A percentile compares a stretch with the other conserved stretches of the same genome.
These are phyloP conservation scores for Ctena decussata DNA, from an alignment of 2,888 invertebrate genomes.

Conservation along the genomic window DNA sequence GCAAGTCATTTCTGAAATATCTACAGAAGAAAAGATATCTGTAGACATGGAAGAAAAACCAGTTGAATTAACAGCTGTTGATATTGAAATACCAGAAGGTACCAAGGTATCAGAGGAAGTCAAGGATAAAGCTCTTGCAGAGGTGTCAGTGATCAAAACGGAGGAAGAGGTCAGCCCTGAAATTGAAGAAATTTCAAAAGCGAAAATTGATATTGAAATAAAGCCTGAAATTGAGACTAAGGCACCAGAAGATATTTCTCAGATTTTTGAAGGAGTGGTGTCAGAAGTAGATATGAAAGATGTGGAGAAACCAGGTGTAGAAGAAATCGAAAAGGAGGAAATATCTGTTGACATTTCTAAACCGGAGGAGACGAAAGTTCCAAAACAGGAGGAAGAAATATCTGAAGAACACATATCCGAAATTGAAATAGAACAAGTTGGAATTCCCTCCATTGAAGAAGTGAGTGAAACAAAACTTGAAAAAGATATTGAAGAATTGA, in stretches of 20 bases:
- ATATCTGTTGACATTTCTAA: conserved; percentile 23
- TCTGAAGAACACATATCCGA: conserved; percentile 13
- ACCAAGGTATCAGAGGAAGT: neutral
- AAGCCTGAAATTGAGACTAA: conserved; percentile 9
- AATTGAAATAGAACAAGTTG: neutral
- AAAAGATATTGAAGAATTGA: neutral
- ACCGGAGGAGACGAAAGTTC: conserved; percentile 9
- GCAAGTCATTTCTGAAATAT: conserved; percentile 18
- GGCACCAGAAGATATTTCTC: conserved; percentile 1
- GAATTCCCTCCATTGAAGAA: neutral
- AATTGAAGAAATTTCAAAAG: conserved; percentile 33
- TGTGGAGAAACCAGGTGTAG: conserved; percentile 2
- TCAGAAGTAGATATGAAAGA: conserved; percentile 15
- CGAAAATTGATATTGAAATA: conserved; percentile 13
- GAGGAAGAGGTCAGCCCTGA: neutral
- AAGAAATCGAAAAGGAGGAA: conserved; percentile 16
- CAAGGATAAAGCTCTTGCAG: neutral
- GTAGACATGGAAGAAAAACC: conserved; percentile 18
- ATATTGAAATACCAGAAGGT: neutral
- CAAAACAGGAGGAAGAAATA: neutral
- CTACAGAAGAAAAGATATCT: conserved; percentile 19
- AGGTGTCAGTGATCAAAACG: conserved; percentile 8
- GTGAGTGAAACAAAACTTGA: neutral
- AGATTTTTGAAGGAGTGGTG: conserved; percentile 18
- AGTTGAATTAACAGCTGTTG: conserved; percentile 20